phyloP scores from a whole-genome alignment of 2,797 vertebrate species.

The Halcyon leucocephala region DNA sequence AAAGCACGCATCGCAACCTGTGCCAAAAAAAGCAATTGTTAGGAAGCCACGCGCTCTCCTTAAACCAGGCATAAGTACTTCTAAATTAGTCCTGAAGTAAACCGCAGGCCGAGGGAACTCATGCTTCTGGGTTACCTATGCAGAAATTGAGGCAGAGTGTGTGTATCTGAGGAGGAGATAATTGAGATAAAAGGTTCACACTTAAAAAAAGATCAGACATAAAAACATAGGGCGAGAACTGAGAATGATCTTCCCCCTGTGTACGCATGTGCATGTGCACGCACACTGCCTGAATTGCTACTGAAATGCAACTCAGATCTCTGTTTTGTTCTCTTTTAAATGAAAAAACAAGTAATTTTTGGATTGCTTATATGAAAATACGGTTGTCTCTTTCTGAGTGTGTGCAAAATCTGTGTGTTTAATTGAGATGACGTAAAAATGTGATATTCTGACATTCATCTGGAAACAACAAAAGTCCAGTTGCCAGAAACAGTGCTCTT shows the following conservation, averaged over 20 bases:
- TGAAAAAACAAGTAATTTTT: neutral
- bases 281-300: neutral
- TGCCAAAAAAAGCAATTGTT: slow-evolving; percentile 28
- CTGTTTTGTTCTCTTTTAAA: neutral
- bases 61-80: neutral
- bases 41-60: neutral
- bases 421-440: neutral
- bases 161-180: neutral
- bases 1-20: slow-evolving; percentile 95
- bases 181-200: neutral
- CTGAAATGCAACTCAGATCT: neutral
- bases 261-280: too few relatives aligned
- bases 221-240: neutral
- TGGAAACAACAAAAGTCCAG: neutral
- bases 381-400: neutral
- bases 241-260: neutral
- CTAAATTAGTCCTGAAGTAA: neutral
- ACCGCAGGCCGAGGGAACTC: neutral
- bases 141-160: neutral
- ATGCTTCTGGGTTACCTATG: neutral
- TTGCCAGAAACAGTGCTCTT: neutral
- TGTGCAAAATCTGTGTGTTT: neutral
- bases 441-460: neutral
- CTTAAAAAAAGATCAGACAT: neutral
- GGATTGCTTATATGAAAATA: neutral